Conservation (phyloP, 1,140 invertebrate species). For the Drosophila hydei region DNA sequence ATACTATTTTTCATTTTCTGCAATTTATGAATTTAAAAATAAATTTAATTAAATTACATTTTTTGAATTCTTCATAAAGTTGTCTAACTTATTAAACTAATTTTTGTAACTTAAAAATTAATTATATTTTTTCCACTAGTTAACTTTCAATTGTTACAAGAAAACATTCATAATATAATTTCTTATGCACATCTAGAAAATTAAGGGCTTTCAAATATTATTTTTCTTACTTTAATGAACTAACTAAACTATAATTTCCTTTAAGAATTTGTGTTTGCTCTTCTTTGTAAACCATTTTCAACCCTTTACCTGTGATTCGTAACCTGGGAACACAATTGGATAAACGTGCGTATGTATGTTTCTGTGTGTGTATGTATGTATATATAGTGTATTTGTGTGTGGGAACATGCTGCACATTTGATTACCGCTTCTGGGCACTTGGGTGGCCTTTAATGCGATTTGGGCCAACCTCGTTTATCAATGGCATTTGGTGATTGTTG, state of each 20-base stretch:
- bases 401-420: slow-evolving; percentile 54
- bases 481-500: slow-evolving; percentile 64
- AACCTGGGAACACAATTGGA: slow-evolving; percentile 11
- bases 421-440: slow-evolving; percentile 55
- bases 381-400: slow-evolving; percentile 3
- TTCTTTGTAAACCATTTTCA: not conserved
- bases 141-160: too few species aligned
- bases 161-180: not conserved
- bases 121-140: too few species aligned
- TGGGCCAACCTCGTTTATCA: slow-evolving; percentile 49
- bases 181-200: too few species aligned
- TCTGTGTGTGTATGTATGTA: slow-evolving; percentile 5
- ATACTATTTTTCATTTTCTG: too few species aligned
- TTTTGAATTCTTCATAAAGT: too few species aligned
- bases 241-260: too few species aligned
- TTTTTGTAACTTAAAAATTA: too few species aligned
- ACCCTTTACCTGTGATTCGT: slow-evolving; percentile 3
- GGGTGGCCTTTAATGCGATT: slow-evolving; percentile 63
- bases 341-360: not conserved
- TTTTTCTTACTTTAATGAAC: too few species aligned
- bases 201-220: too few species aligned
- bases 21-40: too few species aligned
- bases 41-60: too few species aligned
- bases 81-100: too few species aligned
- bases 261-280: not conserved